phyloP scores from a whole-genome alignment of 2,888 invertebrate genomes.

The Acheta domesticus region DNA sequence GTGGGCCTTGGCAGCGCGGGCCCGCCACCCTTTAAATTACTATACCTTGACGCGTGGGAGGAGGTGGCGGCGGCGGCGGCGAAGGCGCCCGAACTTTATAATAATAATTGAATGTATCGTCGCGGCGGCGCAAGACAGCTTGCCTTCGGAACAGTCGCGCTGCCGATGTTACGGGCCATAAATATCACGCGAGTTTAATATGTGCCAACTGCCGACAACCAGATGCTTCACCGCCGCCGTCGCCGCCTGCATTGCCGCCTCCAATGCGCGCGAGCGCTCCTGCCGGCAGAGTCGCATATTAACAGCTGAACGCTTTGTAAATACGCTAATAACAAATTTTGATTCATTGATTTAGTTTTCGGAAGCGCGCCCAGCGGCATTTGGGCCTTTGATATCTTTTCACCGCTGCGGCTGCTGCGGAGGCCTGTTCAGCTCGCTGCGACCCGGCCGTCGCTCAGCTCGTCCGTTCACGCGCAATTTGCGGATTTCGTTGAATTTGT shows the following conservation, averaged over 20 bases:
- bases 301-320: not conserved
- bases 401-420: no score
- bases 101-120: conserved; percentile 9
- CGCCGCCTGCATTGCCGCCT: not conserved
- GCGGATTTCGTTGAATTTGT: no score
- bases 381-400: no score
- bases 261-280: not conserved
- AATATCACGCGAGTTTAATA: not conserved
- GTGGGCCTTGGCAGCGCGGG: not conserved
- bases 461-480: no score
- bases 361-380: no score
- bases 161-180: not conserved
- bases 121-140: not conserved
- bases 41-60: no score
- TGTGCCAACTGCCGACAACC: not conserved
- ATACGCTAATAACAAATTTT: not conserved
- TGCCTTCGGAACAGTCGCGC: not conserved
- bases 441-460: no score
- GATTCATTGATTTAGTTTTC: not conserved
- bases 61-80: no score
- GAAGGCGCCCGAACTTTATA: not conserved
- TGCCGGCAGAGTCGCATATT: not conserved
- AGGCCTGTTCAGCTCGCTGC: no score
- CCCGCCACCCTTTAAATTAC: not conserved
- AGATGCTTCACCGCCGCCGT: not conserved